Evolutionary conservation across 35 echinoderm and acorn worm species (phyloP).

Genomic region (Anneissia japonica): DNA sequence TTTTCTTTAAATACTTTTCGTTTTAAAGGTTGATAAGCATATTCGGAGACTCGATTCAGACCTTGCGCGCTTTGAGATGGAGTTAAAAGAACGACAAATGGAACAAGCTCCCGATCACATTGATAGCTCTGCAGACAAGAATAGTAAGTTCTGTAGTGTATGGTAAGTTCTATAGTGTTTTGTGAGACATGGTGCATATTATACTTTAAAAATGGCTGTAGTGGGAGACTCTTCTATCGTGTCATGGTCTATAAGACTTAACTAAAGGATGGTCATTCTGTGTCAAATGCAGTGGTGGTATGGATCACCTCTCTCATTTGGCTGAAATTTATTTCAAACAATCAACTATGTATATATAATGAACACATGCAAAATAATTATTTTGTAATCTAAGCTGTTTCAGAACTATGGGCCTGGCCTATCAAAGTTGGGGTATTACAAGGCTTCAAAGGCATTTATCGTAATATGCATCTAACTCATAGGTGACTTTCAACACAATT

Average conservation of each 20-base stretch:
- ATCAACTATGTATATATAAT: background rate
- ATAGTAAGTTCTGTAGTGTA: slow-evolving; percentile 9
- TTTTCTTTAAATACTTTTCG: background rate
- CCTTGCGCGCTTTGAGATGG: slow-evolving; percentile 86
- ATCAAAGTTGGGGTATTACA: no score
- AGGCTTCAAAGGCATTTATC: no score
- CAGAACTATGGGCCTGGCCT: no score
- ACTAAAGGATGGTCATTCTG: background rate
- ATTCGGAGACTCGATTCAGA: slow-evolving; percentile 91
- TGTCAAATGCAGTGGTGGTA: background rate
- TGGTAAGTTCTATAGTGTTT: background rate
- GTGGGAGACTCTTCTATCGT: background rate
- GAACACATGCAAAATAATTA: background rate
- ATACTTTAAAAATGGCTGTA: background rate
- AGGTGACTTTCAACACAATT: no score
- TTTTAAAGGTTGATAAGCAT: slow-evolving; percentile 81
- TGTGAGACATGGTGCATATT: background rate
- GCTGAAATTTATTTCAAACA: background rate
- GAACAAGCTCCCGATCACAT: slow-evolving; percentile 54
- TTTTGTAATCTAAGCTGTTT: no score
- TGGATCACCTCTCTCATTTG: background rate
- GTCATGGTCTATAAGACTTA: background rate
- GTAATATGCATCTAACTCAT: no score
- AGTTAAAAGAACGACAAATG: slow-evolving; percentile 83
- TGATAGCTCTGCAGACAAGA: slow-evolving; percentile 31